Evolutionary conservation across 2,113 vertebrate genomes (phyloP).

Genomic region (Chitala chitala): DNA sequence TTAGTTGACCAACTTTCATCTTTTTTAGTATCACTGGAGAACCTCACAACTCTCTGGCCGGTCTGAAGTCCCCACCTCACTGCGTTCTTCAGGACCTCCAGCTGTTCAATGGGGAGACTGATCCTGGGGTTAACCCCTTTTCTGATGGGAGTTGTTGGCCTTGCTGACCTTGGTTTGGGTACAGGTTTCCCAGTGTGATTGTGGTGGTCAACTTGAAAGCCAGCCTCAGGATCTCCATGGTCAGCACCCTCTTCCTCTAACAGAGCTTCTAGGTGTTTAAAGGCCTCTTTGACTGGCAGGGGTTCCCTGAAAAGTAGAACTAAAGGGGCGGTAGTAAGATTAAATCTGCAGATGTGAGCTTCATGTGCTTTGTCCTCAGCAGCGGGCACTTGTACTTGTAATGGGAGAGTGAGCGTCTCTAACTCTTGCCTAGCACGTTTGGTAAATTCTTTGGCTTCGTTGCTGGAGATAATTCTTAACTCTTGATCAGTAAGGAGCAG

Average conservation of each 20-base stretch:
- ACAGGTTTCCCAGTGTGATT: slow-evolving; percentile 16
- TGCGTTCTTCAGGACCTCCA: slow-evolving; percentile 32
- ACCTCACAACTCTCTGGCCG: slow-evolving; percentile 13
- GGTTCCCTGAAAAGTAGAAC: slow-evolving; percentile 32
- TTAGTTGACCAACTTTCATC: background rate
- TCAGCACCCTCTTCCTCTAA: slow-evolving; percentile 24
- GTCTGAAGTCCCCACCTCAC: slow-evolving; percentile 29
- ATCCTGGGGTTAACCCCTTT: background rate
- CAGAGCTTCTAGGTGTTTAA: slow-evolving; percentile 36
- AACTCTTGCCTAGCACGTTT: slow-evolving; percentile 24
- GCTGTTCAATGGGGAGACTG: slow-evolving; percentile 7
- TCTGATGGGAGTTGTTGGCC: slow-evolving; percentile 2
- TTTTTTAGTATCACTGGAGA: background rate
- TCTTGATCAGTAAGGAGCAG: slow-evolving; percentile 41
- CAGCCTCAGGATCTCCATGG: background rate
- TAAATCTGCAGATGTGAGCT: background rate
- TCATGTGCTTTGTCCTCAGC: background rate
- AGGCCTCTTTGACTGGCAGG: slow-evolving; percentile 32
- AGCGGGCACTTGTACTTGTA: slow-evolving; percentile 23
- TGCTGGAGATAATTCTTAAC: slow-evolving; percentile 39
- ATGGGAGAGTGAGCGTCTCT: slow-evolving; percentile 38
- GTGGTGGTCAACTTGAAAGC: background rate
- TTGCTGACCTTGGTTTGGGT: slow-evolving; percentile 38
- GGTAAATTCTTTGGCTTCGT: slow-evolving; percentile 16
- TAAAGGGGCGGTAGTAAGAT: slow-evolving; percentile 33